These are phyloP conservation scores for Oscheius sp. DNA, from an alignment of 1,140 invertebrate genomes.

Conservation along the genomic window DNA sequence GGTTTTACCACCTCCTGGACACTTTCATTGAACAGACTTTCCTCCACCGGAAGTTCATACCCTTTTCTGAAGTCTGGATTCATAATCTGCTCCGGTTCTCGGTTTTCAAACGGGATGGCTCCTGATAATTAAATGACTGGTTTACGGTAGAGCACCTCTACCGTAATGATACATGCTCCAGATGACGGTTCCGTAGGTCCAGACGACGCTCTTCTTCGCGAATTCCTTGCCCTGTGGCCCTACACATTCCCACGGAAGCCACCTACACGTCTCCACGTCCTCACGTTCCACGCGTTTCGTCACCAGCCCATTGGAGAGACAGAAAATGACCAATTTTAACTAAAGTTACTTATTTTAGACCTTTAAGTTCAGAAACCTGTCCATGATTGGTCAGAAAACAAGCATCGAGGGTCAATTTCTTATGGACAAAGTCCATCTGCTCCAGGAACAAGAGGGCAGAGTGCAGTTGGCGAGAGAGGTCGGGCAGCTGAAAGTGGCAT, in stretches of 20 bases:
- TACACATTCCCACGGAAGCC: conserved; percentile 4
- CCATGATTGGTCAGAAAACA: not conserved
- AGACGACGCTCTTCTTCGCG: not conserved
- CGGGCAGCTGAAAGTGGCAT: not conserved
- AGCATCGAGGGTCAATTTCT: not conserved
- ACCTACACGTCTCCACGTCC: not conserved
- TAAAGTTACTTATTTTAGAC: not conserved
- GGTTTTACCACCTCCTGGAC: too few species aligned
- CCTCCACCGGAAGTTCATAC: not conserved
- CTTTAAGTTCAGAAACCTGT: not conserved
- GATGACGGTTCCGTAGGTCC: not conserved
- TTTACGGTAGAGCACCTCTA: not conserved
- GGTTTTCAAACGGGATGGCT: not conserved
- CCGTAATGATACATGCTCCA: not conserved
- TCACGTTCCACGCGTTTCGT: not conserved
- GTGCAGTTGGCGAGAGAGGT: not conserved
- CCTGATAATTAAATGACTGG: not conserved
- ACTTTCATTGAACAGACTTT: not conserved
- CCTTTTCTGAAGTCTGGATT: not conserved
- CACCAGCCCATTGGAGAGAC: not conserved
- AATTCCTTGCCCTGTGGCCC: too few species aligned
- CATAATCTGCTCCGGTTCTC: not conserved
- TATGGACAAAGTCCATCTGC: not conserved
- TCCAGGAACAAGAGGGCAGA: not conserved
- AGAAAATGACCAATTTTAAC: not conserved